phyloP scores from a whole-genome alignment of 2,113 vertebrate species.

The Tupaia chinensis region DNA sequence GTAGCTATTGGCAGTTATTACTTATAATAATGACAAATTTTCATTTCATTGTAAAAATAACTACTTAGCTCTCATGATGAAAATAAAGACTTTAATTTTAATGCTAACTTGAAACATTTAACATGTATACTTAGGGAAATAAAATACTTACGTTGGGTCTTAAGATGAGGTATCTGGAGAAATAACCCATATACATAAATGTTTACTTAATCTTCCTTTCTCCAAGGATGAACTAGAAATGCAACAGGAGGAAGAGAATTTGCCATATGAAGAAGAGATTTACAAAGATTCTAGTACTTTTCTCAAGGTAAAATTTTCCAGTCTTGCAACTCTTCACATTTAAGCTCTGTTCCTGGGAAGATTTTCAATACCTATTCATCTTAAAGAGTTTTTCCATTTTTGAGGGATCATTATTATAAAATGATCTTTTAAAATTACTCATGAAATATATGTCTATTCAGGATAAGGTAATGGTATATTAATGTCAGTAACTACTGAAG shows the following conservation, averaged over 20 bases:
- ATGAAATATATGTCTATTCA: neutral
- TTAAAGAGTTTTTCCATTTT: neutral
- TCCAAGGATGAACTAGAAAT: slow-evolving; percentile 95
- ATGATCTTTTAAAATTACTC: slow-evolving; percentile 31
- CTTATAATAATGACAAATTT: slow-evolving; percentile 7
- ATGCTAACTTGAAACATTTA: slow-evolving; percentile 18
- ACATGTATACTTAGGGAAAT: slow-evolving; percentile 1
- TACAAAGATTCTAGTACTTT: slow-evolving; percentile 99
- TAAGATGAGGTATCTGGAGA: neutral
- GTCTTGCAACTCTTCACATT: neutral
- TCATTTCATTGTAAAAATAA: slow-evolving; percentile 23
- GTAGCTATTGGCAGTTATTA: neutral
- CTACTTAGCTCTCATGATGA: neutral
- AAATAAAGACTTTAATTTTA: slow-evolving; percentile 21
- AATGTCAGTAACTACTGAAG: neutral
- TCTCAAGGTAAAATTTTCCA: slow-evolving; percentile 91
- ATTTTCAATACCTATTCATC: slow-evolving; percentile 22
- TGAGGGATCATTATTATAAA: slow-evolving; percentile 34
- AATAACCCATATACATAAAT: neutral
- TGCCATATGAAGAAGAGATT: slow-evolving; percentile 96
- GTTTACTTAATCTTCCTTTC: slow-evolving; percentile 64
- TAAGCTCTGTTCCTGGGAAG: neutral
- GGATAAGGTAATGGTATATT: neutral
- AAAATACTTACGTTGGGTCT: neutral
- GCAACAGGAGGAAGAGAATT: slow-evolving; percentile 93